phyloP scores from a whole-genome alignment of 2,113 vertebrate species.

The Trematocara nigrifrons region DNA sequence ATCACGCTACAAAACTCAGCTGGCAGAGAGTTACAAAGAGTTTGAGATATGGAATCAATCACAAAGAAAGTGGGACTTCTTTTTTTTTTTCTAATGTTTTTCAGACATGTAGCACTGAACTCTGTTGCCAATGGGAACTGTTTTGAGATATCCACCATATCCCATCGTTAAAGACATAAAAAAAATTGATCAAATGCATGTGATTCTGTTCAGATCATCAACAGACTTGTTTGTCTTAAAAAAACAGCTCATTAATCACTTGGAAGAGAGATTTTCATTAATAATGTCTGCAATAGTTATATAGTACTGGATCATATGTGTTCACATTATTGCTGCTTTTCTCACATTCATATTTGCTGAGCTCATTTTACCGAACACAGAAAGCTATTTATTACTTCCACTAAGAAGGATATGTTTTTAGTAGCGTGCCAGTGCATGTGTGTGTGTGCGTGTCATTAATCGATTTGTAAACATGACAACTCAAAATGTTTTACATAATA shows the following conservation, averaged over 20 bases:
- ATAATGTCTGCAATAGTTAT: background rate
- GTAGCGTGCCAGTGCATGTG: background rate
- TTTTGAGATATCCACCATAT: background rate
- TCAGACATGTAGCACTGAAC: background rate
- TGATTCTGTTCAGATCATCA: background rate
- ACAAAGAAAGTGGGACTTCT: background rate
- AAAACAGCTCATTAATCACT: accelerated
- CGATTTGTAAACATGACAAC: background rate
- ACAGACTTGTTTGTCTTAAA: accelerated
- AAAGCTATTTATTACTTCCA: accelerated
- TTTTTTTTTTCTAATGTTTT: background rate
- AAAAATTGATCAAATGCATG: background rate
- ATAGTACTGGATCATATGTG: accelerated
- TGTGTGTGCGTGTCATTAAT: accelerated
- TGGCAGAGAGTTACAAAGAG: background rate
- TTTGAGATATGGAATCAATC: background rate
- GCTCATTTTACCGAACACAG: accelerated
- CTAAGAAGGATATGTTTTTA: accelerated
- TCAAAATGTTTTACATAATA: accelerated
- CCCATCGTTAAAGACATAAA: background rate
- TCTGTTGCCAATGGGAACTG: background rate
- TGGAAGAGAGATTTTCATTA: background rate
- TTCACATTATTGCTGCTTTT: background rate
- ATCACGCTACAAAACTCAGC: accelerated
- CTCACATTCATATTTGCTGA: background rate